Base-by-base conservation (phyloP, 2,888 invertebrate species). In the Anagyrus pseudococci region DNA sequence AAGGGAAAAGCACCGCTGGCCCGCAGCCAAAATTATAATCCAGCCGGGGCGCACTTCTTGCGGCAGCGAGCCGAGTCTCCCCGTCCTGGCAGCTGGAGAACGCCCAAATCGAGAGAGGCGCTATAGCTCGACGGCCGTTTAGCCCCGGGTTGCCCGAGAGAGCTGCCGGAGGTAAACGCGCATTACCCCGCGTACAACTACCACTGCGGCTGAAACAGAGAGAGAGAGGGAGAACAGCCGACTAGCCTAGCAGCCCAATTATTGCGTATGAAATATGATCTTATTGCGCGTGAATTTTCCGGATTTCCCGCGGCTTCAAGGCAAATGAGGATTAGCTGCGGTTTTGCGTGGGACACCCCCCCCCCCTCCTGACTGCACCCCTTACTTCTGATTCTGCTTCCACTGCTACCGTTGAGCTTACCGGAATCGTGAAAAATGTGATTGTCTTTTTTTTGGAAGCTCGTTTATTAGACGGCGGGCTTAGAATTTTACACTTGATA, bases 181-280 rank as follows among this genome's bases (percentile, higher is more conserved):
- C n/a, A n/a, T 20, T 15, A 46, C 10, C 26, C 33, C 29, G 10
- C 29, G 29, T 29, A 29, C 6, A 29, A 10, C 6, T 48, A 46
- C 4, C 43, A 26, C 25, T 48, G 19, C 17, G 48, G 29, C 46
- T 43, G 62, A 54, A 48, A 43, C 47, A 15, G 25, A 2, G 23
- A 2, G 4, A 4, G 22, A 3, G 13, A 10, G 41, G 17, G 19
- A 43, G n/a, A n/a, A n/a, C n/a, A n/a, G n/a, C n/a, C n/a, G n/a
- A n/a, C n/a, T n/a, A n/a, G n/a, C n/a, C n/a, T n/a, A n/a, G 55
- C 29, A 50, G 43, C 61, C 61, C 58, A 61, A 65, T 65, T 61
- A 55, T 65, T 61, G 48, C 54, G 50, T 50, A 44, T 55, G 55
- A 65, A 62, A 60, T 61, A 62, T 49, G 55, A 55, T 56, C 58